Evolutionary conservation across 92 coral and sea anemone genomes (phyloP).

Genomic region (Chrysogorgia sp.): DNA sequence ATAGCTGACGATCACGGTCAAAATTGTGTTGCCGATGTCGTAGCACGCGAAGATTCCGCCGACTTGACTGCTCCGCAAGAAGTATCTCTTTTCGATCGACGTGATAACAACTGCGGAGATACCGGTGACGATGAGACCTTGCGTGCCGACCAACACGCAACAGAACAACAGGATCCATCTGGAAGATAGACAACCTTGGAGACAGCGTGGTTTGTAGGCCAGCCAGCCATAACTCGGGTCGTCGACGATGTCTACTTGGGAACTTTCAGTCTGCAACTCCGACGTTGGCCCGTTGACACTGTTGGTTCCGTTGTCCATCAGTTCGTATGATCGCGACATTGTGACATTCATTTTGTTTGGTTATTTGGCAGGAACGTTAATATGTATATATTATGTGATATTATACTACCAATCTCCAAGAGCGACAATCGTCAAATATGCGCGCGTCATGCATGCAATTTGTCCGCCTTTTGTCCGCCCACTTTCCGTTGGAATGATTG

Average conservation of each 20-base stretch:
- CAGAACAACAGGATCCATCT: constrained; percentile 89
- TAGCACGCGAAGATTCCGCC: constrained; percentile 82
- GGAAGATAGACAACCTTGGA: constrained; percentile 76
- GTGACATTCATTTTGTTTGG: neutral
- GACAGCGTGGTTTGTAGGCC: constrained; percentile 57
- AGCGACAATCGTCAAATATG: no score
- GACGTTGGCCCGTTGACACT: no score
- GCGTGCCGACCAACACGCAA: constrained; percentile 84
- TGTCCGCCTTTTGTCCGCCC: no score
- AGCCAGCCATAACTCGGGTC: constrained; percentile 67
- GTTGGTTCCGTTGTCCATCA: no score
- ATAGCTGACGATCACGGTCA: constrained; percentile 90
- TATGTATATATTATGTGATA: no score
- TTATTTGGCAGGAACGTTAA: neutral
- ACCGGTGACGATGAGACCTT: constrained; percentile 94
- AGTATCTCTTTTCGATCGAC: constrained; percentile 88
- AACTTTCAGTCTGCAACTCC: neutral
- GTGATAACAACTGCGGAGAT: constrained; percentile 87
- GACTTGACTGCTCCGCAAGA: constrained; percentile 73
- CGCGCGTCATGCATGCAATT: no score
- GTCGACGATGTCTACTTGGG: neutral
- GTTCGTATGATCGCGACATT: neutral
- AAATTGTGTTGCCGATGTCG: constrained; percentile 81
- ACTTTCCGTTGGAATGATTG: no score
- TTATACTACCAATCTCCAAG: no score